phyloP scores from a whole-genome alignment of 2,888 invertebrate species.

The Punctoribates punctum region DNA sequence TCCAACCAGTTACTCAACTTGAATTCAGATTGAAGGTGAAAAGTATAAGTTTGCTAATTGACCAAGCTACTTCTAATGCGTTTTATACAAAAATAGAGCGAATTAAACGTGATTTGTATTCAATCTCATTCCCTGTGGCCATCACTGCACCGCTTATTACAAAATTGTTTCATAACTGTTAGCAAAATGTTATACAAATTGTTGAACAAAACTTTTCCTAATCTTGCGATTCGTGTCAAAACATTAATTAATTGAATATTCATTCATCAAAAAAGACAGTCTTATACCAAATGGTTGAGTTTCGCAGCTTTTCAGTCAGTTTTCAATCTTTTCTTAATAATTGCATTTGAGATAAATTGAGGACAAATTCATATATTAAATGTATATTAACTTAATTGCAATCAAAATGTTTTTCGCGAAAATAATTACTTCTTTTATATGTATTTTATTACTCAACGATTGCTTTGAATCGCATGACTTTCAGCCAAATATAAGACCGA shows the following conservation, averaged over 20 bases:
- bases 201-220: not conserved
- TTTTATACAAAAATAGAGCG: no score
- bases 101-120: no score
- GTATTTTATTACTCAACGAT: conserved; percentile 11
- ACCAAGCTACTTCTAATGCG: no score
- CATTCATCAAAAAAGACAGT: no score
- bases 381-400: not conserved
- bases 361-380: conserved; percentile 8
- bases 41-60: no score
- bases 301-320: not conserved
- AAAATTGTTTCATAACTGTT: not conserved
- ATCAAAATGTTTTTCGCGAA: conserved; percentile 1
- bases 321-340: not conserved
- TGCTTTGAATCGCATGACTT: not conserved
- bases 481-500: no score
- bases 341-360: not conserved
- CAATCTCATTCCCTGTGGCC: no score
- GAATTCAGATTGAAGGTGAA: no score
- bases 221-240: not conserved
- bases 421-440: not conserved
- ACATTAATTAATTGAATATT: conserved; percentile 12
- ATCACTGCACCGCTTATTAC: no score
- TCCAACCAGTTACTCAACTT: no score
- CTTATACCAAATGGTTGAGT: no score
- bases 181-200: not conserved